A percentile compares a stretch with the other conserved stretches of the same genome.
These are phyloP conservation scores for Uria lomvia DNA, from an alignment of 2,113 vertebrate genomes.

Conservation along the genomic window DNA sequence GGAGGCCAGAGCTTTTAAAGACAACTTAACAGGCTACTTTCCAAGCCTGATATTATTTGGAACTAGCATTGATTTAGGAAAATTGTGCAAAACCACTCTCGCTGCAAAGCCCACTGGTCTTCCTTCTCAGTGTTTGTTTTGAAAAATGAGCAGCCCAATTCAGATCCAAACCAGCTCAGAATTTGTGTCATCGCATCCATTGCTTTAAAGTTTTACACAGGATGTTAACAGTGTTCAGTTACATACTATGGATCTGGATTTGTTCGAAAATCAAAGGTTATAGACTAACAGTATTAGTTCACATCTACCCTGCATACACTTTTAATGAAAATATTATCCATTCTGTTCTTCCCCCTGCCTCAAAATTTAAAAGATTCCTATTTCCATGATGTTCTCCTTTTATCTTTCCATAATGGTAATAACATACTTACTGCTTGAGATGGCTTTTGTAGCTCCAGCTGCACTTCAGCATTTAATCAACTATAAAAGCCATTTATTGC, in stretches of 20 bases:
- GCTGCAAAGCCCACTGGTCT: background rate
- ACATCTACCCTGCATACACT: background rate
- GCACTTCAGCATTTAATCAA: slow-evolving; percentile 35
- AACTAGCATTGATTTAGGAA: background rate
- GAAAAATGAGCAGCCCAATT: background rate
- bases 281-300: background rate
- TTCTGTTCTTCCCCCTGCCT: background rate
- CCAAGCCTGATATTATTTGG: background rate
- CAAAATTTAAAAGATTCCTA: background rate
- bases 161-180: background rate
- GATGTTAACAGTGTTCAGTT: background rate
- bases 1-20: background rate
- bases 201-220: background rate
- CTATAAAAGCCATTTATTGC: slow-evolving; percentile 35
- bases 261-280: background rate
- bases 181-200: background rate
- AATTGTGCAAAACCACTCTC: background rate
- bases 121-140: background rate
- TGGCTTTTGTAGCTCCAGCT: slow-evolving; percentile 56
- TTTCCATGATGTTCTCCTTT: slow-evolving; percentile 7
- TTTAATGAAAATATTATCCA: background rate
- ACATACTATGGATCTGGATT: background rate
- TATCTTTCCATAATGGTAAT: slow-evolving; percentile 9
- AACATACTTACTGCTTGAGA: slow-evolving; percentile 29
- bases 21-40: background rate